Evolutionary conservation across 2,113 vertebrate genomes (phyloP), one percentile per base, ranked within the genome.

Genomic region (Tychaedon coryphoeus): DNA sequence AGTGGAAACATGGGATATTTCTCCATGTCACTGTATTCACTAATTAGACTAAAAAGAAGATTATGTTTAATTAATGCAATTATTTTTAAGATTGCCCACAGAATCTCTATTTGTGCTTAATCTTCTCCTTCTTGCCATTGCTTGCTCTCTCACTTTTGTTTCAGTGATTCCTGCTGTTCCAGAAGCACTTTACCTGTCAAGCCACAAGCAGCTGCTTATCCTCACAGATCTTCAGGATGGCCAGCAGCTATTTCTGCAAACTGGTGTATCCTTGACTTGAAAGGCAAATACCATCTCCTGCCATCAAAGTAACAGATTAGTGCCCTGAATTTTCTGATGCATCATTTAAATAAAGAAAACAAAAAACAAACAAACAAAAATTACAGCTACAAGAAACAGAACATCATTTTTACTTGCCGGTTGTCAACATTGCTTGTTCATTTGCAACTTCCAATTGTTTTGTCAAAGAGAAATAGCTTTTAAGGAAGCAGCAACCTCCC

Each of bases 21-120:
- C 42, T 92, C 0, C 0, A 26, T 48, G 66, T 62, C 14, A 2
- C 50, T 87, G 34, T 47, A 45, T 31, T 92, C 85, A 60, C 56
- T 94, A 89, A 89, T 93, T 70, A 91, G 82, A 61, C 77, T 78
- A 80, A 76, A 90, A 90, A 94, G 73, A 38, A 87, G 50, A 43
- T 81, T 65, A 75, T 77, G 40, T 76, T 93, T 91, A 89, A 93
- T 95, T 86, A 92, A 96, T 40, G 23, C n/a, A 10, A 76, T 69
- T 72, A 14, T 61, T 85, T 78, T 83, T 72, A 87, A 66, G 75
- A 56, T 74, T 3, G 0, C 62, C 42, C 8, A 4, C 64, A 90
- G 73, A 60, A 50, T 76, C 77, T 62, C 70, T 75, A 0, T 53
- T 61, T 84, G n/a, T 13, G 24, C 38, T 78, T 88, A 86, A 83